A percentile compares a stretch with the other conserved stretches of the same genome.
Conservation (phyloP, 2,888 invertebrate genomes). For the Chymomyza procnemis region DNA sequence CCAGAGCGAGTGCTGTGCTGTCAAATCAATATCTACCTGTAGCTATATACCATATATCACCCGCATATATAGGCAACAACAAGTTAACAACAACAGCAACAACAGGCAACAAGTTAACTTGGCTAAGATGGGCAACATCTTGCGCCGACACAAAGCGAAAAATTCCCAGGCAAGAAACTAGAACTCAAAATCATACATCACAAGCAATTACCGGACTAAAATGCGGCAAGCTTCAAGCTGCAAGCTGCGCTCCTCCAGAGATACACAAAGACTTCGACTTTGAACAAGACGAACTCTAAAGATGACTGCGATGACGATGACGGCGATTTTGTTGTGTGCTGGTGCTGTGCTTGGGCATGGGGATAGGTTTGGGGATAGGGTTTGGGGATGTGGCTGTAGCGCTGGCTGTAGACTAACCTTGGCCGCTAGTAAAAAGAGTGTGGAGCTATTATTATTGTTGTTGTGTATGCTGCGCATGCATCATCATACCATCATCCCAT, state of each 20-base stretch:
- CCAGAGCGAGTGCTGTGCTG: slow-evolving; percentile 24
- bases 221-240: slow-evolving; percentile 61
- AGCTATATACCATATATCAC: slow-evolving; percentile 62
- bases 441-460: slow-evolving; percentile 63
- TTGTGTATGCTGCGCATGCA: slow-evolving; percentile 71
- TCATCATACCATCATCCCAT: slow-evolving; percentile 75
- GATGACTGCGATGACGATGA: slow-evolving; percentile 26
- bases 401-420: slow-evolving; percentile 59
- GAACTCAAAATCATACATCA: slow-evolving; percentile 72
- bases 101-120: slow-evolving; percentile 47
- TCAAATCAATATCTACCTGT: slow-evolving; percentile 68
- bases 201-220: slow-evolving; percentile 72
- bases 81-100: slow-evolving; percentile 23
- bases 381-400: slow-evolving; percentile 35
- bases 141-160: slow-evolving; percentile 41
- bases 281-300: slow-evolving; percentile 24
- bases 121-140: neutral
- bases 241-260: slow-evolving; percentile 5
- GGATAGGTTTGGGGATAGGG: too few relatives aligned
- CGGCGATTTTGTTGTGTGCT: slow-evolving; percentile 24
- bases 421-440: slow-evolving; percentile 50
- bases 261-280: slow-evolving; percentile 1
- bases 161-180: slow-evolving; percentile 69
- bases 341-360: too few relatives aligned
- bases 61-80: slow-evolving; percentile 68